Evolutionary conservation across 2,888 invertebrate species (phyloP).

Genomic region (Rhaphigaster nebulosa): DNA sequence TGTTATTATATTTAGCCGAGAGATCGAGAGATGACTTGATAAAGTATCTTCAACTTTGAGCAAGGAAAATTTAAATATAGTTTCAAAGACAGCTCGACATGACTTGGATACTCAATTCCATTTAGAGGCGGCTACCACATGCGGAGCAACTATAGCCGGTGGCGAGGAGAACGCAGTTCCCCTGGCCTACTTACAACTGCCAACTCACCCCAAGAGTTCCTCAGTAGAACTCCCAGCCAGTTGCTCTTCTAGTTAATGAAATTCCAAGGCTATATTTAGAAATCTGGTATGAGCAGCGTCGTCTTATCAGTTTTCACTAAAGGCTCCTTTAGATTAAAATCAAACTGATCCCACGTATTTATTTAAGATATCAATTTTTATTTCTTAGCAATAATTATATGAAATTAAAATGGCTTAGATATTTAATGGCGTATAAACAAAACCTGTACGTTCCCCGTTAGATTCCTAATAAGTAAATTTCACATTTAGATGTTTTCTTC

Average conservation of each 20-base stretch:
- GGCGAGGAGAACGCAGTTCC: background rate
- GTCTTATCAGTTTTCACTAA: background rate
- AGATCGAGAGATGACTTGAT: too few species aligned
- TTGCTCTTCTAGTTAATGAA: slow-evolving; percentile 27
- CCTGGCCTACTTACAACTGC: slow-evolving; percentile 15
- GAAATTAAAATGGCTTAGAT: too few species aligned
- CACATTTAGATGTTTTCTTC: too few species aligned
- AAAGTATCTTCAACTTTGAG: background rate
- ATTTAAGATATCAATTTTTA: background rate
- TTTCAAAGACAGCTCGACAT: background rate
- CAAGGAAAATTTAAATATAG: background rate
- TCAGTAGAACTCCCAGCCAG: background rate
- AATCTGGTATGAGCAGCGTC: background rate
- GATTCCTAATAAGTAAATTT: too few species aligned
- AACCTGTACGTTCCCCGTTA: too few species aligned
- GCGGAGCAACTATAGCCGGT: background rate
- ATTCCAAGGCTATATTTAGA: slow-evolving; percentile 26
- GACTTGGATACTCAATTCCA: background rate
- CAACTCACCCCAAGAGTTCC: slow-evolving; percentile 36
- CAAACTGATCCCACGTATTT: background rate
- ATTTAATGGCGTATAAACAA: too few species aligned
- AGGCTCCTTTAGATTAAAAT: background rate
- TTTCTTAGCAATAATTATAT: background rate
- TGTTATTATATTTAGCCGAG: too few species aligned
- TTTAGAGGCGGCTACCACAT: background rate